Evolutionary conservation across 2,888 invertebrate genomes (phyloP), one percentile per base, ranked within the genome.

Genomic region (Deroplatys truncata): DNA sequence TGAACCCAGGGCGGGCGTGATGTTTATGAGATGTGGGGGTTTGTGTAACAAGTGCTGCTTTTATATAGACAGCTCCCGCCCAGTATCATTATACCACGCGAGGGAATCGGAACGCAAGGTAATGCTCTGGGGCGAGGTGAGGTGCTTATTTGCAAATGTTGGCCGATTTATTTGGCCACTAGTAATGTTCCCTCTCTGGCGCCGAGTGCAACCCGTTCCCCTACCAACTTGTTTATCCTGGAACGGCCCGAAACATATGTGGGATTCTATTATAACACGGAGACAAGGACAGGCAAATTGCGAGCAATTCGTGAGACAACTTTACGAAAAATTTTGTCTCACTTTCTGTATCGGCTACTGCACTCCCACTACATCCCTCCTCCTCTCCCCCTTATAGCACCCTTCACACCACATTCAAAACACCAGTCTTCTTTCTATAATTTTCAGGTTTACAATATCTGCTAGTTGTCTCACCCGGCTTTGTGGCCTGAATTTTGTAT

Each of bases 111-210:
- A 87, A 86, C 82, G 56, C 72, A 29, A 49, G 28, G 90, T 91
- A 72, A 72, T 72, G 56, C 56, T 72, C 56, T 72, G 56, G 56
- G 56, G 91, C 90, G 91, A 83, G 87, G 82, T 16, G 15, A 91
- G 92, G 93, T 93, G 93, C 93, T 94, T 94, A 94, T 93, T 93
- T 93, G 93, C 94, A 94, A 94, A 93, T 94, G 94, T 93, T 93
- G 93, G 93, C 93, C 93, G 93, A 94, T 94, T 94, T 94, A 94
- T 94, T 87, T 87, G 87, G 87, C 87, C 87, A 87, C 87, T 87
- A 72, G 35, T 86, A 84, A 83, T 83, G 87, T 87, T 56, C 82
- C 72, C 29, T 56, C 82, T 28, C 29, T 9, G 35, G 31, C n/a
- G 31, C 87, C 49, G 25, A 87, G 87, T 72, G 86, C 56, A 72